These are phyloP conservation scores for Hydraecia micacea DNA, from an alignment of 2,888 invertebrate genomes.

Conservation along the genomic window DNA sequence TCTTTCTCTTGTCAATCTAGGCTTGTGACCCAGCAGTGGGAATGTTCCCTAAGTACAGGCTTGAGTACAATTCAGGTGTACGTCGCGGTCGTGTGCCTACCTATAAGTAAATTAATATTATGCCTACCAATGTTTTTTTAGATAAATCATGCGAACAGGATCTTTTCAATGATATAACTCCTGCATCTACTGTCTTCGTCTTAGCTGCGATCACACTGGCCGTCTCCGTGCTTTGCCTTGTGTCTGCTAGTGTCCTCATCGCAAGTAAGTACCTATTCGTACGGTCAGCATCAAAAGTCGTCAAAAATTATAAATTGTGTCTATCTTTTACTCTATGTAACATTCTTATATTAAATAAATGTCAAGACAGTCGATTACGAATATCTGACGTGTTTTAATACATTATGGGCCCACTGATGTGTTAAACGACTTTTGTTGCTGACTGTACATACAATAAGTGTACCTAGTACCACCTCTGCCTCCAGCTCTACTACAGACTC, in stretches of 20 bases:
- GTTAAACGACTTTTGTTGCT: not conserved
- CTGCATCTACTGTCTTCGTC: constrained; percentile 74
- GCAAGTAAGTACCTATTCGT: constrained; percentile 67
- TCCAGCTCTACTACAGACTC: not conserved
- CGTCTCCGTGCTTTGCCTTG: constrained; percentile 68
- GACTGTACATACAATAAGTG: not conserved
- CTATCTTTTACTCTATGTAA: too few species aligned
- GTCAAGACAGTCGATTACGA: too few species aligned
- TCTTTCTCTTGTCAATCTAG: too few species aligned
- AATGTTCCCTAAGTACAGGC: not conserved
- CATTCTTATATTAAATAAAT: not conserved
- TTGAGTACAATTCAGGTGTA: not conserved
- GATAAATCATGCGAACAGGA: not conserved
- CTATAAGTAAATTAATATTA: not conserved
- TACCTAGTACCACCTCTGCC: not conserved
- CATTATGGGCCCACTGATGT: not conserved
- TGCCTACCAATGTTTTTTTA: not conserved
- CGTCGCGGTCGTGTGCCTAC: not conserved
- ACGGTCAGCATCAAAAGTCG: not conserved
- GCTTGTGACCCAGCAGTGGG: too few species aligned
- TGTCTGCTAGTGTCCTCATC: constrained; percentile 67
- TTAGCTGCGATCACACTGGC: constrained; percentile 70
- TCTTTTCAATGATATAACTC: constrained; percentile 60
- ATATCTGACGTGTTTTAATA: too few species aligned
- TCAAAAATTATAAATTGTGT: too few species aligned